A percentile compares a stretch with the other conserved stretches of the same genome.
phyloP scores from a whole-genome alignment of 2,888 invertebrate species.

The Axea sp. region DNA sequence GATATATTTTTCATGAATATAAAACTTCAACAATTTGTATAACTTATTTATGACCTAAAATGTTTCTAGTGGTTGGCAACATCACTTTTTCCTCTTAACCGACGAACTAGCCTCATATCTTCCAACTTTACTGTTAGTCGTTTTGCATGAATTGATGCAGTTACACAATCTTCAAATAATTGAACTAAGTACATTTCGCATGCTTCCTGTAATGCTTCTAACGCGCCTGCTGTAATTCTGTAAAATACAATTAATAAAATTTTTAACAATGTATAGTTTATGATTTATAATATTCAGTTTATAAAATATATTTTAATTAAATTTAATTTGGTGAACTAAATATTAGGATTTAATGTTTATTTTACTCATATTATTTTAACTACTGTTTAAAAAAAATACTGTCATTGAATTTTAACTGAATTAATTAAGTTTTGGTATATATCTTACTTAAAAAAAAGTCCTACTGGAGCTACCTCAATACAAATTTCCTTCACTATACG shows the following conservation, averaged over 20 bases:
- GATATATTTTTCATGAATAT: too few relatives aligned
- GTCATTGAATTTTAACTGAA: too few relatives aligned
- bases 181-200: conserved; percentile 80
- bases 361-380: too few relatives aligned
- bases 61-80: conserved; percentile 72
- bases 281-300: too few relatives aligned
- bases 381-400: too few relatives aligned
- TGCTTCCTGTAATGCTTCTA: conserved; percentile 80
- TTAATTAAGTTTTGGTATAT: too few relatives aligned
- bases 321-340: too few relatives aligned
- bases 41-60: too few relatives aligned
- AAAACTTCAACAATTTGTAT: too few relatives aligned
- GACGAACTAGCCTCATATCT: conserved; percentile 80
- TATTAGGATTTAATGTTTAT: too few relatives aligned
- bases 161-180: conserved; percentile 80
- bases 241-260: conserved; percentile 10
- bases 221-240: conserved; percentile 77
- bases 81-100: conserved; percentile 78
- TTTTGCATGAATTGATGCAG: conserved; percentile 79
- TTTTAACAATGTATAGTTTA: not conserved
- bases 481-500: not conserved
- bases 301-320: not conserved
- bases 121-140: conserved; percentile 79
- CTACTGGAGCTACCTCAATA: not conserved
- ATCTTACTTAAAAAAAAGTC: not conserved